Evolutionary conservation across 2,888 invertebrate genomes (phyloP), one percentile per base, ranked within the genome.

Genomic region (Lasioglossum figueresi): DNA sequence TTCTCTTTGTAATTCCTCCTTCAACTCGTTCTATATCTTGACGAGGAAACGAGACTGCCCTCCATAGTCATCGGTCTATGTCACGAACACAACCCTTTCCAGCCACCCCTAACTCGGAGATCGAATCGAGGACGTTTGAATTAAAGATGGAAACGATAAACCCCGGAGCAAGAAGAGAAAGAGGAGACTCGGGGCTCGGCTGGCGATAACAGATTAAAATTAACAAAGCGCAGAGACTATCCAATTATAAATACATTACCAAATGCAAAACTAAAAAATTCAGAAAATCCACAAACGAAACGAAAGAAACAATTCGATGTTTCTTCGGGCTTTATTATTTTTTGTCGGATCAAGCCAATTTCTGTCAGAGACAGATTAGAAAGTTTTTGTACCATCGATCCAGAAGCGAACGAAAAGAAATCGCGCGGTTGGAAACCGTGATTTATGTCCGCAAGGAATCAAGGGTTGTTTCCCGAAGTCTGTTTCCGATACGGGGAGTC

Each of bases 101-200:
- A 78, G 80, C 74, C 79, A 79, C 45, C 79, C 82, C 83, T 75
- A 16, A 40, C n/a, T 43, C 76, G 45, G 43, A 68, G 68, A 79
- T 45, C 79, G 76, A 56, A 80, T 80, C 79, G 76, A 76, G 86
- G 72, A 79, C 80, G 48, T 89, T 93, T 86, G 89, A 93, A 93
- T 93, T 93, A 92, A 91, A 92, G 92, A 92, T 92, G 92, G 90
- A 92, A 92, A 92, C 92, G 91, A 90, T 91, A 89, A 91, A 85
- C 80, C 87, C 59, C 83, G 63, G 56, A 43, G 14, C 56, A 48
- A 34, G 37, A 40, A 45, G 59, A 45, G n/a, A 23, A 66, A 66
- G 19, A 23, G 66, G 34, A 34, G 34, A 66, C 66, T 34, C 19
- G 23, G 52, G 10, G 3, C 23, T 52, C 52, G 52, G 52, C 23